Evolutionary conservation across 2,797 vertebrate species (phyloP), one percentile per base, ranked within the genome.

Genomic region (Pyrocephalus nanus): DNA sequence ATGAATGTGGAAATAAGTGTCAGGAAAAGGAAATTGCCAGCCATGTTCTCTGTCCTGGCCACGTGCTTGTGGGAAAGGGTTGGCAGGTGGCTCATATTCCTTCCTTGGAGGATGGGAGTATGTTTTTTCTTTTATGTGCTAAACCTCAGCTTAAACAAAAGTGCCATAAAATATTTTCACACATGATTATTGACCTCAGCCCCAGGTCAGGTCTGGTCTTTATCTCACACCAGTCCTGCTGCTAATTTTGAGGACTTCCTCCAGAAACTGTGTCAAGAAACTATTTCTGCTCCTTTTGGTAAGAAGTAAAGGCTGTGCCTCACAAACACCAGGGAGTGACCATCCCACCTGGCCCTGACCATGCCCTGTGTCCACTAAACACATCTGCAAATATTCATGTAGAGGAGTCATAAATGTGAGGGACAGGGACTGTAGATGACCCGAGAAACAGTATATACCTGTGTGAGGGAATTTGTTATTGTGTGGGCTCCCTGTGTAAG

Each of bases 21-120:
- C 69, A 88, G 90, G 71, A 88, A 86, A 78, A 74, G 71, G 86
- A 94, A 87, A 95, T 17, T 75, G 64, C 88, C 55, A 50, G 51
- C 45, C 36, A 1, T 38, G 25, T 26, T 79, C 45, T 77, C 60
- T 71, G 43, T 82, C 18, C 60, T 85, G 79, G 43, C 50, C 54
- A 15, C 0, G 36, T 50, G 43, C 12, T 66, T 30, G 11, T 45
- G 42, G 54, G 71, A 60, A 70, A 65, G 72, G 5, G 20, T 45
- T 82, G 64, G 48, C 75, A 91, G 64, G 60, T 90, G 40, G n/a
- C 32, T 26, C 15, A 12, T 36, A 0, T 45, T 75, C 55, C 62
- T 80, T 72, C 50, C 23, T 4, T 16, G 40, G 57, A 86, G 36
- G 20, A 22, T 42, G 54, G 30, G 51, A 65, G 11, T 6, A 40